phyloP scores from a whole-genome alignment of 2,797 vertebrate species.

The Pseudochromis fuscus region DNA sequence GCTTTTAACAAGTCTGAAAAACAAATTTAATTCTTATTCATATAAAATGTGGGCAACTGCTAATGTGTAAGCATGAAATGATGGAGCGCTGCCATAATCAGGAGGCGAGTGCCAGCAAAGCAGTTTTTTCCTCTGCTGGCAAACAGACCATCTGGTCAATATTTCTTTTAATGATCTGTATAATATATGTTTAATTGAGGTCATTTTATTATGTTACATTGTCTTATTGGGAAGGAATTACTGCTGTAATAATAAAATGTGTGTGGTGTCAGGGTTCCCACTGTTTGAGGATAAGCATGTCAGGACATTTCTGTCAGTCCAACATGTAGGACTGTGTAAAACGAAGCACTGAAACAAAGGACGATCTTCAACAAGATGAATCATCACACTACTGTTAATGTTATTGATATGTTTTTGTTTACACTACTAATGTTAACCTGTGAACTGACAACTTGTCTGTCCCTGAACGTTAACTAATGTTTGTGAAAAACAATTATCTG shows the following conservation, averaged over 20 bases:
- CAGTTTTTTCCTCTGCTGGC: not conserved
- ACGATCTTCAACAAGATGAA: no score
- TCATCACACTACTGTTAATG: no score
- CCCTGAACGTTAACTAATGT: no score
- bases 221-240: not conserved
- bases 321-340: no score
- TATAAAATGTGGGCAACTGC: slow-evolving; percentile 16
- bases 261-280: no score
- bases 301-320: no score
- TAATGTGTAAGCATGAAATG: slow-evolving; percentile 5
- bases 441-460: no score
- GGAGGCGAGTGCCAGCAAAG: not conserved
- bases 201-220: not conserved
- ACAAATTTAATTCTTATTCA: slow-evolving; percentile 1
- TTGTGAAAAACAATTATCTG: no score
- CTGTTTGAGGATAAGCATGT: no score
- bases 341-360: no score
- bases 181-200: not conserved
- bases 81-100: not conserved
- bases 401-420: no score
- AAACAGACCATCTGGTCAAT: not conserved
- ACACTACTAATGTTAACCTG: no score
- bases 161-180: not conserved
- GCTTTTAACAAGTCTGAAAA: slow-evolving; percentile 9
- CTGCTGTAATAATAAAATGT: not conserved